Evolutionary conservation across 2,113 vertebrate genomes (phyloP), one percentile per base, ranked within the genome.

Genomic region (Cyphomyrus discorhynchus): DNA sequence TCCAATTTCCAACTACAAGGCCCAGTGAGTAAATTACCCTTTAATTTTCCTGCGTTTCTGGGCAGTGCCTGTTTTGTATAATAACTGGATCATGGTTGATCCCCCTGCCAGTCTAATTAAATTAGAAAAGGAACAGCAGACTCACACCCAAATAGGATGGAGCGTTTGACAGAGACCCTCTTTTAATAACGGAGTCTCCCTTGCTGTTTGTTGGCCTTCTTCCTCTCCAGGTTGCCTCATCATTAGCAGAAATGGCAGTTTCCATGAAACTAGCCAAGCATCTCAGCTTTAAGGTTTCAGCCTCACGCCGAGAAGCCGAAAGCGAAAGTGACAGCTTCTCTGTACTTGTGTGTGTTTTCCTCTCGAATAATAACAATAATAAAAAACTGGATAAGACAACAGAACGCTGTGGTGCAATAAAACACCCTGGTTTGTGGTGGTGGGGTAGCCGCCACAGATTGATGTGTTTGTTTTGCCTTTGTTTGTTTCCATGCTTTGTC

Each of bases 401-500:
- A 85, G 27, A 89, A 89, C 47, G 19, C 0, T 5, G 27, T 53
- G 31, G 24, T 85, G 83, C 49, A 85, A 86, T 47, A 86, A 70
- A 87, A n/a, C 82, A 84, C 8, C 80, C 52, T 15, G n/a, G 42
- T 86, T 46, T 56, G 58, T 45, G 88, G n/a, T 17, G 62, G n/a
- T 15, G 88, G n/a, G 58, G 45, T 19, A 66, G 56, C 90, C 83
- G 89, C 89, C 58, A 62, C 93, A 94, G 95, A 96, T 95, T 93
- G 94, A 95, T 95, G 94, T 95, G 93, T 94, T 94, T 95, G 94
- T 95, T 91, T 93, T 90, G 82, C 90, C 91, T 92, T 90, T 93
- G 93, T 94, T 94, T 93, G 94, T 93, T 93, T 91, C 93, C 91
- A 93, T 94, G 92, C 94, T 94, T 94, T 95, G 93, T 93, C 93